A percentile compares a stretch with the other conserved stretches of the same genome.
These are phyloP conservation scores for Callionymus lyra DNA, from an alignment of 2,113 vertebrate species.

Conservation along the genomic window DNA sequence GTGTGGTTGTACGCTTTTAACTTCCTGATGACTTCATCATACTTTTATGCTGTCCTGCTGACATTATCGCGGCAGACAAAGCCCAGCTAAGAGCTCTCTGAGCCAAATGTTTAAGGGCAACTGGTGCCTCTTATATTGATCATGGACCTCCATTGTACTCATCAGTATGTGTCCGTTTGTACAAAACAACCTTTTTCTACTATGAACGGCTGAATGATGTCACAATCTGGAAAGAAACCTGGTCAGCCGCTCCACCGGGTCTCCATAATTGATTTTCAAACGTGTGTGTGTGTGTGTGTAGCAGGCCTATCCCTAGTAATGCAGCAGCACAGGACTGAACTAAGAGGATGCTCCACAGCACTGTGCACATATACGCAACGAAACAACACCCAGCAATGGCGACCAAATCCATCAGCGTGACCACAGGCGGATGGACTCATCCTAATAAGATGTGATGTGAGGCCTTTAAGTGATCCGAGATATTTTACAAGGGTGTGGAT, in stretches of 20 bases:
- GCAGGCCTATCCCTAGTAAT: constrained; percentile 23
- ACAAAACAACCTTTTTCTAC: no score
- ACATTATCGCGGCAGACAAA: no score
- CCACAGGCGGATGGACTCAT: constrained; percentile 19
- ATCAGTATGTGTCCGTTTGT: no score
- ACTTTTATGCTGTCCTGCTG: no score
- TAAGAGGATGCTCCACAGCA: constrained; percentile 21
- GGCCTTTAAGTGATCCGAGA: constrained; percentile 5
- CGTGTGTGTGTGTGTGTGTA: neutral
- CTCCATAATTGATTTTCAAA: constrained; percentile 11
- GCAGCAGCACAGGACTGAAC: constrained; percentile 21
- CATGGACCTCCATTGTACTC: no score
- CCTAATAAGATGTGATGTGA: constrained; percentile 16
- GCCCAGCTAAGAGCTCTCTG: no score
- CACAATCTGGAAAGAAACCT: constrained; percentile 1
- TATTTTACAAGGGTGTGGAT: constrained; percentile 40
- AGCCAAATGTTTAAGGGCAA: no score
- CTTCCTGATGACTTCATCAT: constrained; percentile 1
- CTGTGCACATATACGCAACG: constrained; percentile 50
- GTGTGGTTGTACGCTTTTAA: constrained; percentile 20
- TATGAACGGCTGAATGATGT: no score
- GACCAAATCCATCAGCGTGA: constrained; percentile 37
- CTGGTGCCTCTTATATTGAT: no score
- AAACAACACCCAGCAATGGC: constrained; percentile 55
- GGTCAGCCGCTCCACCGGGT: constrained; percentile 11